phyloP scores from a whole-genome alignment of 2,113 vertebrate species.

The Oreochromis spilurus region DNA sequence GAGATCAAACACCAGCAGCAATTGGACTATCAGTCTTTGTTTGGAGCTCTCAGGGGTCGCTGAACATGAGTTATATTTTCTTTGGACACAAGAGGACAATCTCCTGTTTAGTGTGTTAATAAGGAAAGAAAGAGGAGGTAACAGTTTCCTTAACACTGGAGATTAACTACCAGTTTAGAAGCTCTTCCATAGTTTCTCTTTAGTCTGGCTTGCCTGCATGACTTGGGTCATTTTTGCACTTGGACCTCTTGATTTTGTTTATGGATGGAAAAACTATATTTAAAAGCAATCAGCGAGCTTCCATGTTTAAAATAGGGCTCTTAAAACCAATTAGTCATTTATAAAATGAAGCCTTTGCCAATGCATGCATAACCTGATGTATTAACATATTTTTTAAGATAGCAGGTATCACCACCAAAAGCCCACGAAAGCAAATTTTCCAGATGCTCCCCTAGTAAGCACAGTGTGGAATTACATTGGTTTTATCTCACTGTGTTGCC shows the following conservation, averaged over 20 bases:
- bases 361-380: conserved; percentile 3
- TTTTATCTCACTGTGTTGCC: neutral
- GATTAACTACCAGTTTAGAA: neutral
- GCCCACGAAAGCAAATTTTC: neutral
- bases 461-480: neutral
- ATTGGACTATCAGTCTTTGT: neutral
- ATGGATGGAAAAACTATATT: neutral
- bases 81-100: neutral
- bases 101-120: neutral
- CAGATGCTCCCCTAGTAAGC: neutral
- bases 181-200: neutral
- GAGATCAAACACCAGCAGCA: neutral
- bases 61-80: neutral
- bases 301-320: neutral
- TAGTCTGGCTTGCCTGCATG: neutral
- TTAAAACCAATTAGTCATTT: neutral
- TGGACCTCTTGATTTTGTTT: neutral
- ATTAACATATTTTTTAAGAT: neutral
- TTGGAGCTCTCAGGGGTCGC: neutral
- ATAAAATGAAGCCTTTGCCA: neutral
- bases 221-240: neutral
- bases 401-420: neutral
- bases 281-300: neutral
- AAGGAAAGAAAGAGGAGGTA: neutral
- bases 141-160: neutral